Evolutionary conservation across 2,888 invertebrate genomes (phyloP).

Genomic region (Tromatobia lineatoria): DNA sequence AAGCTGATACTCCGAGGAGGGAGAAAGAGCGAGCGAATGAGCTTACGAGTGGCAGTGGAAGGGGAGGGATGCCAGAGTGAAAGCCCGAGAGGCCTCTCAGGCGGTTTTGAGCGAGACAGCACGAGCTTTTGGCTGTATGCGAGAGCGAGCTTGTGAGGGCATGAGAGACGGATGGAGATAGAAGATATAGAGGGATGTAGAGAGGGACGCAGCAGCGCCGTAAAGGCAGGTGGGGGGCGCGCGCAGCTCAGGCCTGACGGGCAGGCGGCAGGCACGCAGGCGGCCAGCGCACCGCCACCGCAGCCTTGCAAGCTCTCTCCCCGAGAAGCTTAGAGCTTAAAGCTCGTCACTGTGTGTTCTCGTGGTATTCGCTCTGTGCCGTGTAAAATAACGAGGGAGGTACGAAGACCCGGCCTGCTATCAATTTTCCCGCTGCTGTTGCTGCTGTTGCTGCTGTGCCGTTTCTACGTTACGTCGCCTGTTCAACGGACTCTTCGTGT

Average conservation of each 20-base stretch:
- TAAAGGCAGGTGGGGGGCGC: slow-evolving; percentile 74
- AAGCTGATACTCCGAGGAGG: slow-evolving; percentile 50
- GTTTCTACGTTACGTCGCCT: slow-evolving; percentile 19
- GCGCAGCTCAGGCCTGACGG: slow-evolving; percentile 76
- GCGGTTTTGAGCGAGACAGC: slow-evolving; percentile 64
- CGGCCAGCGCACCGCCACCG: slow-evolving; percentile 74
- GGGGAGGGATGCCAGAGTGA: slow-evolving; percentile 53
- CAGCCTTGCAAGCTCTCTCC: slow-evolving; percentile 86
- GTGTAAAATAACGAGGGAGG: slow-evolving; percentile 57
- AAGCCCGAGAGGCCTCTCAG: slow-evolving; percentile 65
- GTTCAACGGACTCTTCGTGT: slow-evolving; percentile 27
- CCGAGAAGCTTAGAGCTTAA: slow-evolving; percentile 74
- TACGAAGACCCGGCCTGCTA: slow-evolving; percentile 37
- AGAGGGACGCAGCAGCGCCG: slow-evolving; percentile 64
- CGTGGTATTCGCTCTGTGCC: slow-evolving; percentile 71
- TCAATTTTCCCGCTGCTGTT: slow-evolving; percentile 15
- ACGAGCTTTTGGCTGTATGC: slow-evolving; percentile 59
- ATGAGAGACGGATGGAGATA: slow-evolving; percentile 52
- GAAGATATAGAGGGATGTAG: slow-evolving; percentile 46
- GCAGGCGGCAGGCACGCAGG: slow-evolving; percentile 75
- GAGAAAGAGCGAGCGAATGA: slow-evolving; percentile 59
- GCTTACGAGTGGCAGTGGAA: slow-evolving; percentile 57
- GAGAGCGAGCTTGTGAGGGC: slow-evolving; percentile 39
- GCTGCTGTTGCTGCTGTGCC: slow-evolving; percentile 23
- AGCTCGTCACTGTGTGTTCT: slow-evolving; percentile 85